These are phyloP conservation scores for Drosophila bocqueti DNA, from an alignment of 1,140 invertebrate genomes.

Conservation along the genomic window DNA sequence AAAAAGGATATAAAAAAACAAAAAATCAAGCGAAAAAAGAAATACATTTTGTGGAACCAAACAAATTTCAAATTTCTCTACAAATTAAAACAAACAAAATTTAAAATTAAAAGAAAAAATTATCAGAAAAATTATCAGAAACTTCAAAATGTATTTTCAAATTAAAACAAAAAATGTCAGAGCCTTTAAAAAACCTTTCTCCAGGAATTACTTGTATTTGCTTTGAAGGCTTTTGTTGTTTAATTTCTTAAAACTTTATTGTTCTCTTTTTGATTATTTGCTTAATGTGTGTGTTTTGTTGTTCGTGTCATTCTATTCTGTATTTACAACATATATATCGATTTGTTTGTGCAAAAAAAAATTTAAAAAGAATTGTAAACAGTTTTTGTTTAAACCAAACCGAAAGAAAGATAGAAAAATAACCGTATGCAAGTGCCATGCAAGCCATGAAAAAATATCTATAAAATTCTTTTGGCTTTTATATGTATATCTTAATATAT, in stretches of 20 bases:
- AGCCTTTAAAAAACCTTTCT: not conserved
- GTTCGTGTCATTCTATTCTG: slow-evolving; percentile 8
- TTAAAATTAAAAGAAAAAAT: too few relatives aligned
- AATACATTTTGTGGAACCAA: too few relatives aligned
- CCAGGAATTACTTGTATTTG: not conserved
- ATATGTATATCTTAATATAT: not conserved
- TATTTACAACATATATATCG: slow-evolving; percentile 8
- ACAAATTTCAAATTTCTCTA: too few relatives aligned
- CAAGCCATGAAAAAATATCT: slow-evolving; percentile 2
- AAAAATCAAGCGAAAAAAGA: too few relatives aligned
- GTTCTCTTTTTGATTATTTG: slow-evolving; percentile 24
- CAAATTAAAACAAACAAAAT: too few relatives aligned
- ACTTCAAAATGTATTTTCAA: too few relatives aligned
- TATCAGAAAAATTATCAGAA: too few relatives aligned
- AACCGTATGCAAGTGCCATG: slow-evolving; percentile 26
- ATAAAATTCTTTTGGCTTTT: slow-evolving; percentile 24
- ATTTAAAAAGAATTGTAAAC: slow-evolving; percentile 21
- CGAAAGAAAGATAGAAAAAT: slow-evolving; percentile 12
- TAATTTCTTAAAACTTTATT: slow-evolving; percentile 2
- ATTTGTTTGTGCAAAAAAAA: slow-evolving; percentile 7
- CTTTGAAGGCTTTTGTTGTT: slow-evolving; percentile 12
- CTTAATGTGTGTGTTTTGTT: slow-evolving; percentile 23
- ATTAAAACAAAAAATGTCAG: not conserved
- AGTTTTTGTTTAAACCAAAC: slow-evolving; percentile 17
- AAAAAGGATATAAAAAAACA: too few relatives aligned